Evolutionary conservation across 92 coral and sea anemone species (phyloP).

Genomic region (Micromussa lordhowensis): DNA sequence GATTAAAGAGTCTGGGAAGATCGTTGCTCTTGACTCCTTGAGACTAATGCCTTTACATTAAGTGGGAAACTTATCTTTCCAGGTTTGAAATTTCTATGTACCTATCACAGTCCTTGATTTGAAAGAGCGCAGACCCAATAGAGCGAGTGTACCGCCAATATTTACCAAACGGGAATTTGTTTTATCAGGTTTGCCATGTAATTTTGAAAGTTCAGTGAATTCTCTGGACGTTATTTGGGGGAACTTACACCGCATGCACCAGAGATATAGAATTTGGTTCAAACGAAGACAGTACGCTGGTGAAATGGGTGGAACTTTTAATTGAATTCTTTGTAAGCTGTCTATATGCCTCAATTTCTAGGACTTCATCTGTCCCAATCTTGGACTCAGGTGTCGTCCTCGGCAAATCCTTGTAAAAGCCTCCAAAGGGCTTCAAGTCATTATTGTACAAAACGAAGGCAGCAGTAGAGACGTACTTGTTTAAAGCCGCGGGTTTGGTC

Average conservation of each 20-base stretch:
- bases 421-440: background rate
- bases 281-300: background rate
- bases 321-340: too few species aligned
- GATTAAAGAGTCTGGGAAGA: background rate
- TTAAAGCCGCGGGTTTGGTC: background rate
- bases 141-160: too few species aligned
- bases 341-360: background rate
- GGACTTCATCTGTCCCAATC: background rate
- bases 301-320: too few species aligned
- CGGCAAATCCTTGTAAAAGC: background rate
- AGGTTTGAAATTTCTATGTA: background rate
- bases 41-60: too few species aligned
- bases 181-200: too few species aligned
- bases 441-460: background rate
- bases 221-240: too few species aligned
- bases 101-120: background rate
- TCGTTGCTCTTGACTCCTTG: background rate
- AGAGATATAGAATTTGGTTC: background rate
- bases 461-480: background rate
- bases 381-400: background rate
- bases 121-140: background rate
- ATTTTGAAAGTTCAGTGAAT: too few species aligned
- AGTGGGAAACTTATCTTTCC: background rate
- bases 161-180: too few species aligned
- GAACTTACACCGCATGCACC: too few species aligned